phyloP scores from a whole-genome alignment of 2,113 vertebrate genomes.

The Epinephelus fuscoguttatus region DNA sequence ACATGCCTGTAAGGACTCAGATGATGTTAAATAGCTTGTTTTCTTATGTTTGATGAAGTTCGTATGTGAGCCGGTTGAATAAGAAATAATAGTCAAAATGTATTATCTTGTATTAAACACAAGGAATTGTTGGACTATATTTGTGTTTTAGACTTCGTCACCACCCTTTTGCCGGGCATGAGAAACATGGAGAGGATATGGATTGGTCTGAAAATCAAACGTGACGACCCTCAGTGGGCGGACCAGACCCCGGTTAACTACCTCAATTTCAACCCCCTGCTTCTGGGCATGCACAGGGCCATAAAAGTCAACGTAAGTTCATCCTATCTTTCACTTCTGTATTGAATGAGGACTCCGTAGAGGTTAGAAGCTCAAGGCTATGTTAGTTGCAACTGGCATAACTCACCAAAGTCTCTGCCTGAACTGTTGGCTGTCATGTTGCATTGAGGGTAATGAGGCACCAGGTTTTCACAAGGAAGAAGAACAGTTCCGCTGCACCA shows the following conservation, averaged over 20 bases:
- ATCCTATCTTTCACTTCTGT: neutral
- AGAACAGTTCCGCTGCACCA: too few relatives aligned
- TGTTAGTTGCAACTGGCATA: too few relatives aligned
- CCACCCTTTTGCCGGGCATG: slow-evolving; percentile 84
- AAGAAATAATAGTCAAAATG: neutral
- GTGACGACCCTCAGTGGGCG: slow-evolving; percentile 83
- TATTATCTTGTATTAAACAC: neutral
- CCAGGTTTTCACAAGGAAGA: too few relatives aligned
- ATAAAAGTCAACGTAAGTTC: slow-evolving; percentile 87
- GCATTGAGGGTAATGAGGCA: too few relatives aligned
- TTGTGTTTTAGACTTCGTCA: slow-evolving; percentile 91
- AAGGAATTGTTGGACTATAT: neutral
- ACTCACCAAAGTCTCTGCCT: too few relatives aligned
- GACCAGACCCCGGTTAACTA: slow-evolving; percentile 86
- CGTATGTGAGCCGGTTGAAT: neutral
- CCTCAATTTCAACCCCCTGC: slow-evolving; percentile 90
- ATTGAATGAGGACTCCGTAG: neutral
- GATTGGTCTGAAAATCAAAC: slow-evolving; percentile 90
- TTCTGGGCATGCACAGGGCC: slow-evolving; percentile 84
- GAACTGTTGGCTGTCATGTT: too few relatives aligned
- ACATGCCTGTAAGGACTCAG: neutral
- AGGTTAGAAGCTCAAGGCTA: too few relatives aligned
- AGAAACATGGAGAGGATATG: slow-evolving; percentile 81
- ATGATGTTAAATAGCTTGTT: neutral
- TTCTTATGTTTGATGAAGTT: neutral